Evolutionary conservation across 2,797 vertebrate genomes (phyloP), one percentile per base, ranked within the genome.

Genomic region (Anomalospiza imberbis): DNA sequence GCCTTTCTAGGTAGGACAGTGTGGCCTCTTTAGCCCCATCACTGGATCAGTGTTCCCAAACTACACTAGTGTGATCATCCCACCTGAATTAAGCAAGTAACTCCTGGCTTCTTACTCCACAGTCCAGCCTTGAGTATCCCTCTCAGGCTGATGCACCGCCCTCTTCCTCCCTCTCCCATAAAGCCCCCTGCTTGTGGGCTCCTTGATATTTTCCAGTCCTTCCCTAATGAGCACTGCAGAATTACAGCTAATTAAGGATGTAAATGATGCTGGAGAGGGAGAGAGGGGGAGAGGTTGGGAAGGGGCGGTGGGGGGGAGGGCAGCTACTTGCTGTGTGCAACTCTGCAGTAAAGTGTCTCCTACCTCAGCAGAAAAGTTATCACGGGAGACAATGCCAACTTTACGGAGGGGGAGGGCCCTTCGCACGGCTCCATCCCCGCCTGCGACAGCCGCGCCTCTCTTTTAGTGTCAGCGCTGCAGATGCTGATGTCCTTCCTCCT

Each of bases 301-400:
- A 92, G 88, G 94, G 85, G 77, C 0, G 54, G 84, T 63, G 74
- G 83, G 77, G 78, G 81, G 75, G 40, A 87, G 91, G 72, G 68
- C 54, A 90, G 93, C 91, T 94, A 88, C 95, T 97, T 78, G 95
- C 98, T 98, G 98, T 98, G 98, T 98, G 98, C 98, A 98, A 97
- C 98, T 98, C 98, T 98, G 98, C 98, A 98, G 98, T 99, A 98
- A 98, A 99, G 98, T 98, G 98, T 98, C 97, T 98, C 98, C 98
- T 98, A 98, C 98, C 98, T 99, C 98, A 99, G 98, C 98, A 98
- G 98, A 98, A 99, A 98, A 98, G 98, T 98, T 98, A 98, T 98
- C 98, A 98, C 89, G 57, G 97, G 97, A 98, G 98, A 97, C 98
- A 98, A 98, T 98, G 98, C 98, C 98, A 98, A 98, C 98, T 98